These are phyloP conservation scores for Nothocercus julius DNA, from an alignment of 2,113 vertebrate genomes.

Conservation along the genomic window DNA sequence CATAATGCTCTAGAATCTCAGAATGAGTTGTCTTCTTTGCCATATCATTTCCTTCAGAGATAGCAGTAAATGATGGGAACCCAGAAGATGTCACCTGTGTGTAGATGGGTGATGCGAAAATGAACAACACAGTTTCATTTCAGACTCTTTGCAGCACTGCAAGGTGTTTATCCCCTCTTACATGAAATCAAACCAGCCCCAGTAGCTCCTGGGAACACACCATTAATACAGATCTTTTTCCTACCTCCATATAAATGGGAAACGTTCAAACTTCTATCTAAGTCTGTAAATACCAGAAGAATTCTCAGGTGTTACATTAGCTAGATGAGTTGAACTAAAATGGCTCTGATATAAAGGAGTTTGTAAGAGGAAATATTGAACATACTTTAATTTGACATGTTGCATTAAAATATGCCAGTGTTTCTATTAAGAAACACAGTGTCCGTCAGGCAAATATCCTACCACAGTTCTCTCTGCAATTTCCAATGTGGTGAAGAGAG, in stretches of 20 bases:
- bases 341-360: neutral
- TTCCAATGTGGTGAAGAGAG: neutral
- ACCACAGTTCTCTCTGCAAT: neutral
- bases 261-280: neutral
- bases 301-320: neutral
- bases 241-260: neutral
- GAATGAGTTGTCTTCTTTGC: neutral
- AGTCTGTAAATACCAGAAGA: neutral
- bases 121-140: neutral
- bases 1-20: neutral
- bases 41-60: neutral
- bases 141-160: neutral
- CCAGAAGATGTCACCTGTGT: neutral
- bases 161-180: neutral
- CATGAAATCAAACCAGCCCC: neutral
- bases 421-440: neutral
- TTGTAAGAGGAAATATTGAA: neutral
- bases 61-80: neutral
- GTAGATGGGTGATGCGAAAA: neutral
- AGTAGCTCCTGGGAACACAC: neutral
- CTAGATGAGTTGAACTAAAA: neutral
- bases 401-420: neutral
- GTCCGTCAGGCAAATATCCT: neutral
- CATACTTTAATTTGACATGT: neutral
- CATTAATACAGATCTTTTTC: neutral